Evolutionary conservation across 2,888 invertebrate genomes (phyloP).

Genomic region (Teleogryllus oceanicus): DNA sequence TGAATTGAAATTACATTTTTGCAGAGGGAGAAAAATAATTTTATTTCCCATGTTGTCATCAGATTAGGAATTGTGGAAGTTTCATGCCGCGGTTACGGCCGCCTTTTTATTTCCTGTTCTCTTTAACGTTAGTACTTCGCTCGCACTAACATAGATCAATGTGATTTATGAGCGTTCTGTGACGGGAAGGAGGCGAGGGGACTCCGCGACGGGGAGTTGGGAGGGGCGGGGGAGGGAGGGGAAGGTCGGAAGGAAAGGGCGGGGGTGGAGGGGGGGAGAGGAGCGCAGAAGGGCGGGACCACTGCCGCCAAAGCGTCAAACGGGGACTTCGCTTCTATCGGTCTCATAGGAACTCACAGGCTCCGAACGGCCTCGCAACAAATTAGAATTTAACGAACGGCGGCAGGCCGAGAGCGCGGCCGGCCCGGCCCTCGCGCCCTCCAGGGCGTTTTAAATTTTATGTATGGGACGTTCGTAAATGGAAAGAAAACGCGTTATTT

Average conservation of each 20-base stretch:
- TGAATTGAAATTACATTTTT: background rate
- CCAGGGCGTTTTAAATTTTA: background rate
- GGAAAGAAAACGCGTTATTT: constrained; percentile 6
- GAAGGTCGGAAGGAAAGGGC: background rate
- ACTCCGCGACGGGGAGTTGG: background rate
- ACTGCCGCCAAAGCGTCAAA: background rate
- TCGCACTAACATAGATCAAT: constrained; percentile 33
- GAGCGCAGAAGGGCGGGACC: background rate
- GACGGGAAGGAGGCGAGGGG: constrained; percentile 19
- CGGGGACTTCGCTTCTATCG: background rate
- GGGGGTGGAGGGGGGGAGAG: background rate
- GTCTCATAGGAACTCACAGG: background rate
- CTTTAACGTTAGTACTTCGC: background rate
- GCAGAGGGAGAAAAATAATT: background rate
- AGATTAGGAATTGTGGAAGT: background rate
- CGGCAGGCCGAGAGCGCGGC: background rate
- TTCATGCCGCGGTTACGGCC: background rate
- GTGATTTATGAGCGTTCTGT: constrained; percentile 31
- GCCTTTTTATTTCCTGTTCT: constrained; percentile 7
- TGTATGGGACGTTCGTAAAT: background rate
- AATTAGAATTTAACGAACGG: constrained; percentile 10
- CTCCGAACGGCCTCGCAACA: background rate
- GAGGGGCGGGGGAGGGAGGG: background rate
- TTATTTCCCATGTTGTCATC: background rate
- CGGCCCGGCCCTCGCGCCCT: background rate